Base-by-base conservation (phyloP, 2,113 vertebrate species). In the Rhea americana region DNA sequence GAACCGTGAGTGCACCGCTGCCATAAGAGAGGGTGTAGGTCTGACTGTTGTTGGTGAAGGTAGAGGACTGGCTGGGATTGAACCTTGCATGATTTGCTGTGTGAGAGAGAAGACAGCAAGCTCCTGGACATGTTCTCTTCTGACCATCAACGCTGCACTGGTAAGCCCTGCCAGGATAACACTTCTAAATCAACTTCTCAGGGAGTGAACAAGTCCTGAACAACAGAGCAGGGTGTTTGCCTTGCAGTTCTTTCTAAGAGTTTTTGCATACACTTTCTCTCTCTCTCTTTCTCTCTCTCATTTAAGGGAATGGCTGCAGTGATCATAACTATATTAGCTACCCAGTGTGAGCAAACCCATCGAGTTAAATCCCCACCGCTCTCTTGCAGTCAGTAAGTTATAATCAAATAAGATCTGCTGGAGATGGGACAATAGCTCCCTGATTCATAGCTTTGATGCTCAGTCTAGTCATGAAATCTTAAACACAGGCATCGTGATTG, bases 41-140 rank as follows among this genome's bases (percentile, higher is more conserved):
- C 85, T 81, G 92, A 5, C 80, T 76, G 0, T 70, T 5, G 63
- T 77, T 51, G 48, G 3, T 22, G 66, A 96, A 98, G 21, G 97
- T 98, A 51, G 93, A 97, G 5, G 98, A 98, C 8, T 83, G 2
- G 0, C 8, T 30, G 78, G 98, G 97, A 51, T 96, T 50, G 93
- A 97, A 98, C 68, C 63, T 92, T 6, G 61, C 4, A 2, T 98
- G 98, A 6, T 91, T 91, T 19, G 10, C 97, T 98, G 93, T 2
- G 7, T 19, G 82, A 41, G 50, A 77, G 50, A 65, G 45, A 37
- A 39, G 43, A 83, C 7, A 48, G 4, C 1, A 43, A 89, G 50
- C 71, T 51, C 53, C 65, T 51, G 65, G 32, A 51, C 11, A 21
- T 0, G 2, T 0, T 20, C 22, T 41, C 5, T 0, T 21, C 17